A percentile compares a stretch with the other conserved stretches of the same genome.
These are phyloP conservation scores for Octodon degus DNA, from an alignment of 2,113 vertebrate species.

Conservation along the genomic window DNA sequence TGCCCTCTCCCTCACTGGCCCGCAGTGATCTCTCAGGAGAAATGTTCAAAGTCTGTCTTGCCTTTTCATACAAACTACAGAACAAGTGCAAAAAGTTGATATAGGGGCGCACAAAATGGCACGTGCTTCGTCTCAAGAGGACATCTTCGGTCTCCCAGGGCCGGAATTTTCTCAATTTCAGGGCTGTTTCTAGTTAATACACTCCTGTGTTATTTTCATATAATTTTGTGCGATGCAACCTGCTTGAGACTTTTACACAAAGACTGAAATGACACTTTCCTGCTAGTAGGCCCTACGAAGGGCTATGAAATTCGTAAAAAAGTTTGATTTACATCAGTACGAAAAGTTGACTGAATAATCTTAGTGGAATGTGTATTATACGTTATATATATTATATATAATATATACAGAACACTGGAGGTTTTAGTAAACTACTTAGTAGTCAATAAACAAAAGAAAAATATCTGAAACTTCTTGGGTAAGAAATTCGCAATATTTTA, in stretches of 20 bases:
- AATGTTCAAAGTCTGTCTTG: slow-evolving; percentile 19
- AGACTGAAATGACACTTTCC: not conserved
- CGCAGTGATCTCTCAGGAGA: not conserved
- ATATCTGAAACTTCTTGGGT: not conserved
- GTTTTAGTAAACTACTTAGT: not conserved
- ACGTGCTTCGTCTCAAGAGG: not conserved
- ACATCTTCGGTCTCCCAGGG: not conserved
- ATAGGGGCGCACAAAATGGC: not conserved
- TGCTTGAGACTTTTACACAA: not conserved
- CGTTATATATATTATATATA: not conserved
- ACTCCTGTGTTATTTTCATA: not conserved
- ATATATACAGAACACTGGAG: not conserved
- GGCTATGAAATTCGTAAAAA: not conserved
- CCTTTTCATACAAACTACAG: slow-evolving; percentile 1
- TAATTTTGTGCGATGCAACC: not conserved
- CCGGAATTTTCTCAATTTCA: not conserved
- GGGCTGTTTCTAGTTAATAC: slow-evolving; percentile 25
- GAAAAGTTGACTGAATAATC: not conserved
- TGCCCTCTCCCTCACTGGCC: not conserved
- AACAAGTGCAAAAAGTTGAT: not conserved
- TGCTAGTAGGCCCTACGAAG: not conserved
- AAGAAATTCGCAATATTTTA: not conserved
- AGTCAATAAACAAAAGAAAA: not conserved
- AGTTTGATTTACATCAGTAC: not conserved
- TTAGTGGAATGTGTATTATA: not conserved